Base-by-base conservation (phyloP, 2,113 vertebrate species). In the Boulengeromyrus knoepffleri region DNA sequence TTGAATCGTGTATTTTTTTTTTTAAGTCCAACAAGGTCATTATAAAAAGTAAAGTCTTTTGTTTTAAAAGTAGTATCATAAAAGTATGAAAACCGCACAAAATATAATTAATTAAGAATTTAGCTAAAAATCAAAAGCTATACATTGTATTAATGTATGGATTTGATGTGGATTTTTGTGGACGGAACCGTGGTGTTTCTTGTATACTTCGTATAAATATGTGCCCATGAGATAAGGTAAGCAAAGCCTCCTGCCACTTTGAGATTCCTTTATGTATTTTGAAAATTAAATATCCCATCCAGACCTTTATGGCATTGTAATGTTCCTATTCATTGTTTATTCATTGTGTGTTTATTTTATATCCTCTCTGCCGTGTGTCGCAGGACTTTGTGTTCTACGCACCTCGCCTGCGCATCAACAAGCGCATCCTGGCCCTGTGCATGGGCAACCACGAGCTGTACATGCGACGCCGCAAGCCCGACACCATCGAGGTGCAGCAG, bases 401-500 rank as follows among this genome's bases (percentile, higher is more conserved):
- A 0, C 98, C 98, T 7, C 98, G 99, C 12, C 97, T 99, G 91
- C 96, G 98, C 91, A 99, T 99, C 91, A 99, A 99, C 96, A 99
- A 99, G 95, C 96, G 99, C 19, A 98, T 99, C 94, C 95, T 99
- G 93, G 97, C 98, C 88, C 94, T 99, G 49, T 99, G 99, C 92
- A 99, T 99, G 97, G 99, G 98, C n/a, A 99, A 99, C 93, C 99
- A 99, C 0, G 99, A 99, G 88, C 96, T 99, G 91, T 99, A 99
- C 92, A 99, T 99, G 99, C 96, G 98, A 62, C 97, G 99, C 91
- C 95, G 98, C 92, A 99, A 99, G 93, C 98, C 98, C 0, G 99
- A 99, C 95, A 99, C 98, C 93, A 99, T 99, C 3, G 99, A 99
- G 94, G 98, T 99, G 90, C 99, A 99, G 92, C 99, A 99, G 96